Conservation (phyloP, 2,888 invertebrate genomes). For the Pachydiplax longipennis region DNA sequence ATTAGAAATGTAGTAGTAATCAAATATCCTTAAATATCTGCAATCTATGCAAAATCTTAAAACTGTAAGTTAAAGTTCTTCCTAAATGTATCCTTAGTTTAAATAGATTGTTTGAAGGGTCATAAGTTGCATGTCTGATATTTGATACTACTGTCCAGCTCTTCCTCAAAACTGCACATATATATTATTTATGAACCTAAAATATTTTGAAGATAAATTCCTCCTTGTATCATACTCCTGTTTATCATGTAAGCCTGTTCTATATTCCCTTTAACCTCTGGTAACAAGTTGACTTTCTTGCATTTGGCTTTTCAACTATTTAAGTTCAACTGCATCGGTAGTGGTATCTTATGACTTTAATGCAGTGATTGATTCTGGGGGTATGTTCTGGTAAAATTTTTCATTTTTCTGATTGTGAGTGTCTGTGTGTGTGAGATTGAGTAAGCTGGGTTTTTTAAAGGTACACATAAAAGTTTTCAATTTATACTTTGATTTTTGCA, state of each 20-base stretch:
- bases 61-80: neutral
- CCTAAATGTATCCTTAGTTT: neutral
- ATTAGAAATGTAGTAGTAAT: too few species aligned
- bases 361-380: conserved; percentile 43
- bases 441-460: neutral
- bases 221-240: conserved; percentile 38
- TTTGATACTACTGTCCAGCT: neutral
- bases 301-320: conserved; percentile 37
- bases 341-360: conserved; percentile 39
- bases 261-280: conserved; percentile 42
- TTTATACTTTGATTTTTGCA: neutral
- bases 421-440: conserved; percentile 36
- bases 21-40: too few species aligned
- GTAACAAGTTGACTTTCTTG: conserved; percentile 43
- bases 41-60: too few species aligned
- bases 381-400: conserved; percentile 25
- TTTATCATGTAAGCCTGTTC: conserved; percentile 32
- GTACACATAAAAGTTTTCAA: conserved; percentile 38
- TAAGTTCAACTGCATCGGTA: conserved; percentile 44
- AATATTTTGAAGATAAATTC: conserved; percentile 20
- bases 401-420: conserved; percentile 30
- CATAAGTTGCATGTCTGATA: neutral
- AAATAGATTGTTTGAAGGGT: neutral
- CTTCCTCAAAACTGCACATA: conserved; percentile 32
- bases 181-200: conserved; percentile 30